Percentiles rank a stretch among this genome's conserved stretches.
phyloP scores from a whole-genome alignment of 1,140 invertebrate species.

The Lepidurus couesii region DNA sequence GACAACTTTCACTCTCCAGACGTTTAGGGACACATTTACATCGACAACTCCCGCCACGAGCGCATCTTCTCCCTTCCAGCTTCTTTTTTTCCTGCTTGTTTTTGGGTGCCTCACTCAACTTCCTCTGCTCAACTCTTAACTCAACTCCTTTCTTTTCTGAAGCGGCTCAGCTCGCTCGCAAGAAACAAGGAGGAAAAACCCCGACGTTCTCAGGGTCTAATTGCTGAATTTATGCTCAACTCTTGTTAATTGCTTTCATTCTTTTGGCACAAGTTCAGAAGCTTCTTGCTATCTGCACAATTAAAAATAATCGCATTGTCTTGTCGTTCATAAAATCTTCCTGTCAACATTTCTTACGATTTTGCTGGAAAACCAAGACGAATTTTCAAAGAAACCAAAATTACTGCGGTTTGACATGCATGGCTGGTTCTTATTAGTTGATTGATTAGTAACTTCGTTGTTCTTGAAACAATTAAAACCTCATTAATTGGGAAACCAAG shows the following conservation, averaged over 20 bases:
- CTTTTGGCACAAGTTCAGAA: neutral
- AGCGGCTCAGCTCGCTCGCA: neutral
- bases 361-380: no score
- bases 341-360: no score
- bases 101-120: neutral
- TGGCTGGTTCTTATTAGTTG: no score
- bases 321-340: no score
- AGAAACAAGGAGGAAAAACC: neutral
- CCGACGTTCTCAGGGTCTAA: neutral
- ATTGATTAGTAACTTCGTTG: no score
- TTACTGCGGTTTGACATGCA: no score
- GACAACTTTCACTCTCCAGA: constrained; percentile 11
- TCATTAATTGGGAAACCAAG: no score
- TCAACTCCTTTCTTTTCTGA: neutral
- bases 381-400: no score
- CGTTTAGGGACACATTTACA: constrained; percentile 16
- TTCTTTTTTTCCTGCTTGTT: neutral
- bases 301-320: no score
- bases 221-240: neutral
- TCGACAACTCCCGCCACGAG: constrained; percentile 20
- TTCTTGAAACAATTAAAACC: no score
- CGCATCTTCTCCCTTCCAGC: constrained; percentile 16
- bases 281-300: neutral
- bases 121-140: neutral
- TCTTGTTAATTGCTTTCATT: neutral